Conservation (phyloP, 1,140 invertebrate genomes). For the Drosophila ohnishii region DNA sequence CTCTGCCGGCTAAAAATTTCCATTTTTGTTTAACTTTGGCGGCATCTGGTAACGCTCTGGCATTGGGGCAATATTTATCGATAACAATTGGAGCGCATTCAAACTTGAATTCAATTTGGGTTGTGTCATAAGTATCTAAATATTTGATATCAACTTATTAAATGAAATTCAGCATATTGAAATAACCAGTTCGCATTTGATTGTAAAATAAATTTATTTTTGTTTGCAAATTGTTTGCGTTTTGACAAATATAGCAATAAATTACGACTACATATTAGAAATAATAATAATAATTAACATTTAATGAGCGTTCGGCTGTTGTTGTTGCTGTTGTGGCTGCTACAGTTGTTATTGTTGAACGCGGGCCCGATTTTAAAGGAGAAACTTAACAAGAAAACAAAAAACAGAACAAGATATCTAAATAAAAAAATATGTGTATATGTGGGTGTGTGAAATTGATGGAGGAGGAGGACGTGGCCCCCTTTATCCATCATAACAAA, state of each 20-base stretch:
- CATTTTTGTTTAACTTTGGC: not conserved
- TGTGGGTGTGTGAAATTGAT: slow-evolving; percentile 38
- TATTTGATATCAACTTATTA: no score
- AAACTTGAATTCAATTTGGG: not conserved
- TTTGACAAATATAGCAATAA: slow-evolving; percentile 68
- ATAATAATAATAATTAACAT: slow-evolving; percentile 75
- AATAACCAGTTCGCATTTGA: not conserved
- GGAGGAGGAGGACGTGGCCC: not conserved
- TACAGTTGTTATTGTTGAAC: slow-evolving; percentile 31
- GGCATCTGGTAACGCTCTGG: slow-evolving; percentile 24
- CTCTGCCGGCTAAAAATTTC: not conserved
- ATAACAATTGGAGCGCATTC: not conserved
- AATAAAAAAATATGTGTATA: slow-evolving; percentile 42
- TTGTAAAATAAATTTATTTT: slow-evolving; percentile 62
- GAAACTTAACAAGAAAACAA: slow-evolving; percentile 60
- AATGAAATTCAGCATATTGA: not conserved
- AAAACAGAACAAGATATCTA: slow-evolving; percentile 56
- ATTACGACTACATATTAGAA: slow-evolving; percentile 72
- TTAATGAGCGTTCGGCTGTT: slow-evolving; percentile 66
- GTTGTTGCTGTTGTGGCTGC: slow-evolving; percentile 9
- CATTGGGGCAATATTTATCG: not conserved
- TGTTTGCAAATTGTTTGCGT: slow-evolving; percentile 57
- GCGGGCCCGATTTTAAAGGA: slow-evolving; percentile 45
- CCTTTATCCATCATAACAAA: slow-evolving; percentile 39
- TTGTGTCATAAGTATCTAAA: no score